Evolutionary conservation across 2,797 vertebrate genomes (phyloP).

Genomic region (Pipistrellus pipistrellus): DNA sequence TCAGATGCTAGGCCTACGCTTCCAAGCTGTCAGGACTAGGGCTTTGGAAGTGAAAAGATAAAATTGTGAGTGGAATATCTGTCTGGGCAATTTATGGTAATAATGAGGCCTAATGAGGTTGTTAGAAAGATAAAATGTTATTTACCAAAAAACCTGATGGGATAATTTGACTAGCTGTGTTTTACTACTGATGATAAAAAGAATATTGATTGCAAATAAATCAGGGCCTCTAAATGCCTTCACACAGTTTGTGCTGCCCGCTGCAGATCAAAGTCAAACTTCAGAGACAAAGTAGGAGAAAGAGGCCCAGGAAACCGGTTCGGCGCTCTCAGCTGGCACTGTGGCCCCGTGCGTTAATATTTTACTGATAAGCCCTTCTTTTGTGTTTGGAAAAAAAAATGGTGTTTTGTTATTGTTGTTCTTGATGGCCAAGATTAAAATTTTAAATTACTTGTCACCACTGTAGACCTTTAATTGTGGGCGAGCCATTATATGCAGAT

Average conservation of each 20-base stretch:
- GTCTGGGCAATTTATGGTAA: slow-evolving; percentile 83
- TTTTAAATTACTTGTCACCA: slow-evolving; percentile 70
- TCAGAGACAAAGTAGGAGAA: slow-evolving; percentile 80
- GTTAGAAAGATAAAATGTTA: slow-evolving; percentile 90
- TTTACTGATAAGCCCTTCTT: slow-evolving; percentile 76
- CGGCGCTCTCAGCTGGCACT: slow-evolving; percentile 8
- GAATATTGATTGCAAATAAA: slow-evolving; percentile 91
- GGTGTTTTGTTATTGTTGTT: slow-evolving; percentile 67
- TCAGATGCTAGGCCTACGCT: slow-evolving; percentile 12
- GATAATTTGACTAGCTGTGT: slow-evolving; percentile 90
- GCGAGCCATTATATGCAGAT: slow-evolving; percentile 75
- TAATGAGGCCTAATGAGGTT: slow-evolving; percentile 90
- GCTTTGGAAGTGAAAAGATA: slow-evolving; percentile 67
- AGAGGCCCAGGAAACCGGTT: slow-evolving; percentile 58
- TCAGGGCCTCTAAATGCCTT: slow-evolving; percentile 85
- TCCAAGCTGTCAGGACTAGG: not conserved
- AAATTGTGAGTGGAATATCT: slow-evolving; percentile 78
- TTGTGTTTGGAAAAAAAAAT: slow-evolving; percentile 59
- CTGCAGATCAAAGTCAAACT: slow-evolving; percentile 87
- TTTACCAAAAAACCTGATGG: slow-evolving; percentile 91
- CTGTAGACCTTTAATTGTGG: slow-evolving; percentile 9
- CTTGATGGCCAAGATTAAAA: slow-evolving; percentile 50
- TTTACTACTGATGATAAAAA: slow-evolving; percentile 91
- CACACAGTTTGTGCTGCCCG: slow-evolving; percentile 84
- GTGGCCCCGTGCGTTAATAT: slow-evolving; percentile 79